phyloP scores from a whole-genome alignment of 1,140 invertebrate species.

The Drosophila pruinosa region DNA sequence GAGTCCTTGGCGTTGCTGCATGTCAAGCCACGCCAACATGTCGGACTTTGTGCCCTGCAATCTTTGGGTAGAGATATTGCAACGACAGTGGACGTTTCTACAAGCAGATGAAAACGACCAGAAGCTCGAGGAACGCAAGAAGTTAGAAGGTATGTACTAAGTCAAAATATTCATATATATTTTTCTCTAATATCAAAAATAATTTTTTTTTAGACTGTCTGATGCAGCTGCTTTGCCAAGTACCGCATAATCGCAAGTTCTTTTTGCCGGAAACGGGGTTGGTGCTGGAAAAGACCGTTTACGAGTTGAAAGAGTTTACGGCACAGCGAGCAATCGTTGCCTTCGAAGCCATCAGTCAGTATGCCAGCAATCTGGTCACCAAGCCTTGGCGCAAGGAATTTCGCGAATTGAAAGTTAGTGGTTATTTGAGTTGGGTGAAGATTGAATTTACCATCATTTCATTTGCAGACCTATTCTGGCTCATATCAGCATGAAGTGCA shows the following conservation, averaged over 20 bases:
- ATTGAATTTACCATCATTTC: not conserved
- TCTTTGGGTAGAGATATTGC: slow-evolving; percentile 88
- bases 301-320: slow-evolving; percentile 88
- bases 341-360: slow-evolving; percentile 92
- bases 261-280: slow-evolving; percentile 88
- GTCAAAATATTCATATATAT: not conserved
- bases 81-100: slow-evolving; percentile 88
- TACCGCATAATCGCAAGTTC: slow-evolving; percentile 92
- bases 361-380: slow-evolving; percentile 92
- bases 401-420: slow-evolving; percentile 88
- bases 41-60: slow-evolving; percentile 81
- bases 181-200: no score
- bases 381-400: slow-evolving; percentile 96
- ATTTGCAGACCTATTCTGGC: slow-evolving; percentile 90
- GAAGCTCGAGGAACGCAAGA: slow-evolving; percentile 88
- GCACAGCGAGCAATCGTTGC: slow-evolving; percentile 91
- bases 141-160: slow-evolving; percentile 87
- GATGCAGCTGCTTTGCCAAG: slow-evolving; percentile 89
- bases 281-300: slow-evolving; percentile 89
- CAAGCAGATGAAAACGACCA: slow-evolving; percentile 90
- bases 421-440: no score
- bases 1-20: slow-evolving; percentile 58
- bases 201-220: slow-evolving; percentile 87
- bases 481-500: slow-evolving; percentile 94
- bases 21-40: slow-evolving; percentile 59